Conservation (phyloP, 2,797 vertebrate genomes). For the Sylvia borin region DNA sequence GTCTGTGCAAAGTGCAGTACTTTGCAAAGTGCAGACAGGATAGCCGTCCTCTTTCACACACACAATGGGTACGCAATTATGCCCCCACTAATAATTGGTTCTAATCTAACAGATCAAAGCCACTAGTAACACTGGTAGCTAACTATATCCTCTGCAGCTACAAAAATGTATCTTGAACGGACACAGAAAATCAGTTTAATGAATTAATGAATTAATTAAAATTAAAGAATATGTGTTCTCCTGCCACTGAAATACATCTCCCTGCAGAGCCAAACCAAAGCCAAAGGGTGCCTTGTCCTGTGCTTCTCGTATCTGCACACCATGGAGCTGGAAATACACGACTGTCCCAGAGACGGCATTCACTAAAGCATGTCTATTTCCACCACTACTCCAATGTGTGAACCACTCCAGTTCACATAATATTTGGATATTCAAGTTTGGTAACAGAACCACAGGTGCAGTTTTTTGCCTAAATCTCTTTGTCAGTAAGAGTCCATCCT, state of each 20-base stretch:
- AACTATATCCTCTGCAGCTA: neutral
- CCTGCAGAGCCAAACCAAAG: neutral
- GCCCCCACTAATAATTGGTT: neutral
- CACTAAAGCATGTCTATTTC: neutral
- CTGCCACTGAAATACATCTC: neutral
- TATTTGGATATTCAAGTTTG: neutral
- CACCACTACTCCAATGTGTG: neutral
- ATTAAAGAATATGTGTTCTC: neutral
- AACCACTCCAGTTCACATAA: neutral
- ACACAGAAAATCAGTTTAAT: neutral
- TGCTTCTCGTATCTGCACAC: neutral
- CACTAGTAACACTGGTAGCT: neutral
- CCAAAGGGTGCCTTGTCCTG: fast-evolving
- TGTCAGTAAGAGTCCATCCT: neutral
- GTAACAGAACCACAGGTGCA: neutral
- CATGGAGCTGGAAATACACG: neutral
- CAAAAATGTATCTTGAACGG: fast-evolving
- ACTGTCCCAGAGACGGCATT: neutral
- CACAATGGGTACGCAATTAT: neutral
- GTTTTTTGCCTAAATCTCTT: neutral
- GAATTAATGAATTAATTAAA: too few relatives aligned
- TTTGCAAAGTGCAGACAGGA: too few relatives aligned
- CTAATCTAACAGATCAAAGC: neutral
- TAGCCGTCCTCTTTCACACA: neutral
- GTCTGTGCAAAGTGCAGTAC: neutral